These are phyloP conservation scores for Carassius auratus DNA, from an alignment of 2,113 vertebrate species.

Conservation along the genomic window DNA sequence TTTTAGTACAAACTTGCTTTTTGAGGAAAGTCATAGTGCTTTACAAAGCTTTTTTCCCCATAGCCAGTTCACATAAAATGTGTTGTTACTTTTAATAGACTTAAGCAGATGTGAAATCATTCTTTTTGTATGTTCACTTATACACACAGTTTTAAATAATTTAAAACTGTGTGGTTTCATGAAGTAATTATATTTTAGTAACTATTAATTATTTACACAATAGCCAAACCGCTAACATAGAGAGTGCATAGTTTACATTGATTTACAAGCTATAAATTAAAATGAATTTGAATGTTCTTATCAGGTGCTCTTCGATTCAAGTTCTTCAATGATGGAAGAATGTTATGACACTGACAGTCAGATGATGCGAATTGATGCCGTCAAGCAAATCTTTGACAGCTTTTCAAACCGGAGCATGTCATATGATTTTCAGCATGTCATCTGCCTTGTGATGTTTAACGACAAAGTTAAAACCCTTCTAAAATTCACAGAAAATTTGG, in stretches of 20 bases:
- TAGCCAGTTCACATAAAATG: not conserved
- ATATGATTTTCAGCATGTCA: slow-evolving; percentile 68
- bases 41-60: not conserved
- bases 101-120: not conserved
- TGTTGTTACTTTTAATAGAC: not conserved
- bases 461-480: slow-evolving; percentile 61
- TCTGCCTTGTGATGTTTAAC: slow-evolving; percentile 66
- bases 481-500: slow-evolving; percentile 70
- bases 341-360: slow-evolving; percentile 53
- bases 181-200: too few relatives aligned
- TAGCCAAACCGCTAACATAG: not conserved
- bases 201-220: too few relatives aligned
- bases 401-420: slow-evolving; percentile 55
- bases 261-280: not conserved
- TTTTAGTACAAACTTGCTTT: not conserved
- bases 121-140: not conserved
- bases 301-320: slow-evolving; percentile 70
- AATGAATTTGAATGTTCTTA: not conserved
- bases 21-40: too few relatives aligned
- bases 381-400: slow-evolving; percentile 70
- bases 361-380: slow-evolving; percentile 60
- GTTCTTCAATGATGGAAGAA: slow-evolving; percentile 64
- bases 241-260: not conserved
- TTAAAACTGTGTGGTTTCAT: not conserved
- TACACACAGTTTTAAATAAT: not conserved